Percentiles rank a stretch among this genome's conserved stretches.
Conservation (phyloP, 2,797 vertebrate species). For the Melanotaenia trifasciata region DNA sequence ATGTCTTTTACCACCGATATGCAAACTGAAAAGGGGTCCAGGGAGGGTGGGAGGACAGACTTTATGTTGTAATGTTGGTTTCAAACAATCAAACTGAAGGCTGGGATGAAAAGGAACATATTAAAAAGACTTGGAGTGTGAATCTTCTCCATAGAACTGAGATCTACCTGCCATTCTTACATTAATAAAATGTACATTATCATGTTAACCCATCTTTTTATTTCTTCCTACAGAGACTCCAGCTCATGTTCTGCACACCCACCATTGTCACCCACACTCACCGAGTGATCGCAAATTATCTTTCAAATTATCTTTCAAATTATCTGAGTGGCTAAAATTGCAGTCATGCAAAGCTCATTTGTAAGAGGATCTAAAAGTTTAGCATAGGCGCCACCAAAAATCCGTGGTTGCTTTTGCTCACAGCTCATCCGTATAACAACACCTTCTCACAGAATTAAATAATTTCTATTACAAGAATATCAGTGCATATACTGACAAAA, state of each 20-base stretch:
- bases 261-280: neutral
- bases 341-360: slow-evolving; percentile 12
- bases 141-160: too few species aligned
- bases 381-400: slow-evolving; percentile 3
- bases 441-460: too few species aligned
- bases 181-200: neutral
- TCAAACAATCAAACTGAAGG: too few species aligned
- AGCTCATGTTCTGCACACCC: neutral
- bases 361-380: slow-evolving; percentile 12
- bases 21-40: too few species aligned
- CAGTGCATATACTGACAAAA: too few species aligned
- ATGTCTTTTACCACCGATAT: too few species aligned
- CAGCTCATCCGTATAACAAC: neutral
- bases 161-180: too few species aligned
- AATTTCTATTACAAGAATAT: too few species aligned
- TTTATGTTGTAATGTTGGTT: too few species aligned
- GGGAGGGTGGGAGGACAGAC: too few species aligned
- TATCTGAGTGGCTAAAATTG: neutral
- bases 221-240: neutral
- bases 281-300: neutral
- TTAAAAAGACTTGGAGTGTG: too few species aligned
- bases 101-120: too few species aligned
- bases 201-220: neutral
- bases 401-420: neutral
- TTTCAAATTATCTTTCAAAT: neutral